Percentiles rank a stretch among this genome's conserved stretches.
Evolutionary conservation across 2,113 vertebrate genomes (phyloP).

Genomic region (Notothenia coriiceps): DNA sequence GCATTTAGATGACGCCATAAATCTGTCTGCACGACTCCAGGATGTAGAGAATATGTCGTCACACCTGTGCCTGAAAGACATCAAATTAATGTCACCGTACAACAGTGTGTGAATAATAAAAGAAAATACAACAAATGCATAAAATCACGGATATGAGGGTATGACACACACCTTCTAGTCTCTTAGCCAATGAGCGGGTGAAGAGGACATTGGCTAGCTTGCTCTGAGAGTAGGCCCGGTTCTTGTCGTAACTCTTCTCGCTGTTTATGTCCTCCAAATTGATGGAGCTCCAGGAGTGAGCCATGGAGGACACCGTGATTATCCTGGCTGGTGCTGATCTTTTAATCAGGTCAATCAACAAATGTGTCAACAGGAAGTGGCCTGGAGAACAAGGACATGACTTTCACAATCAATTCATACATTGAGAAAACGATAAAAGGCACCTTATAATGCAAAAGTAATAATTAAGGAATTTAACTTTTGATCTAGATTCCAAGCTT

Average conservation of each 20-base stretch:
- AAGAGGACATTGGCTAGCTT: conserved; percentile 87
- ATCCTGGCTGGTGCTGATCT: conserved; percentile 82
- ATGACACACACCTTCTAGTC: conserved; percentile 76
- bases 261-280: conserved; percentile 87
- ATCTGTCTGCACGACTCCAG: conserved; percentile 84
- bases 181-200: conserved; percentile 79
- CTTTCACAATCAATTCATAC: background rate
- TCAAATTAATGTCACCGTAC: background rate
- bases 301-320: conserved; percentile 83
- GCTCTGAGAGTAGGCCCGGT: conserved; percentile 83
- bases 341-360: conserved; percentile 85
- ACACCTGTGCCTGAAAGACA: conserved; percentile 77
- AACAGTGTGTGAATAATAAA: background rate
- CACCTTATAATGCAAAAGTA: too few species aligned
- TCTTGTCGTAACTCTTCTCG: conserved; percentile 83
- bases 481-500: background rate
- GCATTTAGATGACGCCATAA: conserved; percentile 79
- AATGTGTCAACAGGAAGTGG: conserved; percentile 84
- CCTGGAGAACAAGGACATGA: conserved; percentile 61
- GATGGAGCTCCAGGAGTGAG: conserved; percentile 82
- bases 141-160: background rate
- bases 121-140: too few species aligned
- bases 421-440: background rate
- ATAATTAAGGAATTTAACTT: background rate
- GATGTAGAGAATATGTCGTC: conserved; percentile 82